Conservation (phyloP, 2,113 vertebrate genomes). For the Thermophis baileyi region DNA sequence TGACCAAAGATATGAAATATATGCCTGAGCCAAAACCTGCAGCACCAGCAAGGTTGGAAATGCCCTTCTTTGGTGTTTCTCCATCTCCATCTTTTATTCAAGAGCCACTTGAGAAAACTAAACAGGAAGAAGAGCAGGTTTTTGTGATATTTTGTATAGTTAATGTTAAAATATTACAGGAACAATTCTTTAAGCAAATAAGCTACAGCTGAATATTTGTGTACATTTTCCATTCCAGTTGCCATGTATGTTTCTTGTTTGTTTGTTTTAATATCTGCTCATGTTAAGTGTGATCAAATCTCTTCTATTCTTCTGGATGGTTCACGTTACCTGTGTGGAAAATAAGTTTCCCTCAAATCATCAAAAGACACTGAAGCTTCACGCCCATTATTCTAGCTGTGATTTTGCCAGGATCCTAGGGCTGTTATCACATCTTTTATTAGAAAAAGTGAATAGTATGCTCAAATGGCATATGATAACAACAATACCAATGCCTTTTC, state of each 20-base stretch:
- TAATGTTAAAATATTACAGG: neutral
- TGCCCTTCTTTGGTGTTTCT: constrained; percentile 36
- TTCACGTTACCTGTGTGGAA: neutral
- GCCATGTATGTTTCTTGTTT: neutral
- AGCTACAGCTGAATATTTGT: neutral
- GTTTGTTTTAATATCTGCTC: neutral
- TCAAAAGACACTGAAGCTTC: neutral
- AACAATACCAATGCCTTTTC: neutral
- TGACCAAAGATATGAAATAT: constrained; percentile 22
- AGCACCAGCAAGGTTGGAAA: constrained; percentile 14
- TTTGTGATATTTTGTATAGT: constrained; percentile 16
- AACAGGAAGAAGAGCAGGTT: constrained; percentile 46
- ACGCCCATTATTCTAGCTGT: neutral
- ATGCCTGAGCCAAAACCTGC: neutral
- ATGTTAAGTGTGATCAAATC: neutral
- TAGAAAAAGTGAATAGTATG: neutral
- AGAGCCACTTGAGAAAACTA: rapidly evolving
- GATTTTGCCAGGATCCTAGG: neutral
- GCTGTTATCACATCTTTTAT: neutral
- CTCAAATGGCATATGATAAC: neutral
- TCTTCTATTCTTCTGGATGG: neutral
- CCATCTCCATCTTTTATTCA: rapidly evolving
- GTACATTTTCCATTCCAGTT: neutral
- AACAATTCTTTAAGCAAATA: neutral
- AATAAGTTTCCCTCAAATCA: neutral